Conservation (phyloP, 2,888 invertebrate genomes). For the Stomorhina lunata region DNA sequence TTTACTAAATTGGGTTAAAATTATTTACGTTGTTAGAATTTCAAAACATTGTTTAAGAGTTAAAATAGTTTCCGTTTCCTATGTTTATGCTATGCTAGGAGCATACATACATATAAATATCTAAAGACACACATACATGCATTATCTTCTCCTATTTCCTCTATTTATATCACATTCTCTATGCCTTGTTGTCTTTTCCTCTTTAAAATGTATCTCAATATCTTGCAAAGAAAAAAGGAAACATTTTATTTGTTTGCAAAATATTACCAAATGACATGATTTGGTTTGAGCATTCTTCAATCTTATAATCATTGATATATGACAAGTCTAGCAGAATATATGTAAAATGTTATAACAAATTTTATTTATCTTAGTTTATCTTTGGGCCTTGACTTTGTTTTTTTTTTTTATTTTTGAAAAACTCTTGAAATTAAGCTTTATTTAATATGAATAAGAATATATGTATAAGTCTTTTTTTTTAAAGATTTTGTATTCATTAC, state of each 20-base stretch:
- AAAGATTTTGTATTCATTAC: neutral
- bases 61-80: neutral
- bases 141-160: no score
- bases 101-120: neutral
- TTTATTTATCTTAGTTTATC: slow-evolving; percentile 12
- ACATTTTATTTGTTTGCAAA: neutral
- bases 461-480: neutral
- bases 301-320: slow-evolving; percentile 14
- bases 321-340: neutral
- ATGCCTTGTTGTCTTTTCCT: neutral
- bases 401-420: neutral
- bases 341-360: neutral
- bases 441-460: neutral
- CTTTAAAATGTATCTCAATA: neutral
- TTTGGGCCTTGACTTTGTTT: neutral
- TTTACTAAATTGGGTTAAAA: slow-evolving; percentile 48
- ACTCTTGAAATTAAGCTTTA: neutral
- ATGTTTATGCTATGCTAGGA: neutral
- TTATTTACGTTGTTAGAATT: slow-evolving; percentile 48
- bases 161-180: neutral
- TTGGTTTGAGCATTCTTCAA: slow-evolving; percentile 16
- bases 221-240: slow-evolving; percentile 23
- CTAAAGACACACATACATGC: no score
- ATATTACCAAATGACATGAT: slow-evolving; percentile 11
- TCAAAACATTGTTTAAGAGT: slow-evolving; percentile 14